Base-by-base conservation (phyloP, 2,888 invertebrate species). In the Thera obeliscata region DNA sequence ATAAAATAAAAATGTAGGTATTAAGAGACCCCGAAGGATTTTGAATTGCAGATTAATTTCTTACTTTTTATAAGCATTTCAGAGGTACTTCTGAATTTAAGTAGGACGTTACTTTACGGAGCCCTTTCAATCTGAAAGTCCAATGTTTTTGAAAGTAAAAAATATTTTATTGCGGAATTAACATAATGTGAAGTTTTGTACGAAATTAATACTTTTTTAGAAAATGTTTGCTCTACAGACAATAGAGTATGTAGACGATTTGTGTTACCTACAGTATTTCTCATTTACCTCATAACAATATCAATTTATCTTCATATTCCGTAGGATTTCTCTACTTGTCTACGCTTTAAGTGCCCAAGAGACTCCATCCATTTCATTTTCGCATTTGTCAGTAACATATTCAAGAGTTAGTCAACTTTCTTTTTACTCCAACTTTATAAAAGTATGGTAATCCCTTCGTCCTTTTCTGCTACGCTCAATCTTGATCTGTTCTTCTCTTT, bases 11-110 rank as follows among this genome's bases (percentile, higher is more conserved):
- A 69, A 66, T 66, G 76, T 81, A 79, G 22, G 22, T 22, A 22
- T 22, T 81, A 83, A 80, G 81, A 82, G 81, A 82, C 79, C 81
- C 82, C 82, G 81, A 81, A 80, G 78, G 82, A 86, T 84, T 88
- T 87, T 86, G 88, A 88, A 88, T 87, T 88, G 88, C 83, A 88
- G 88, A 88, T 88, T 88, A 88, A 88, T 87, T 87, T 86, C 86
- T 86, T 87, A 85, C 86, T 85, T 87, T 85, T 86, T 85, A 86
- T 86, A 85, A 87, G 85, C 83, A 86, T 85, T 86, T 81, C 78
- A 76, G 77, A 81, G 81, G 79, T 80, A 83, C 84, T 85, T 82
- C 81, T 84, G 82, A 84, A 85, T 86, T 82, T 84, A 85, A 84
- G 82, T 79, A 79, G 70, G 81, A 81, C 79, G 79, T 84, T 84